phyloP scores from a whole-genome alignment of 2,797 vertebrate species.

The Thaleichthys pacificus region DNA sequence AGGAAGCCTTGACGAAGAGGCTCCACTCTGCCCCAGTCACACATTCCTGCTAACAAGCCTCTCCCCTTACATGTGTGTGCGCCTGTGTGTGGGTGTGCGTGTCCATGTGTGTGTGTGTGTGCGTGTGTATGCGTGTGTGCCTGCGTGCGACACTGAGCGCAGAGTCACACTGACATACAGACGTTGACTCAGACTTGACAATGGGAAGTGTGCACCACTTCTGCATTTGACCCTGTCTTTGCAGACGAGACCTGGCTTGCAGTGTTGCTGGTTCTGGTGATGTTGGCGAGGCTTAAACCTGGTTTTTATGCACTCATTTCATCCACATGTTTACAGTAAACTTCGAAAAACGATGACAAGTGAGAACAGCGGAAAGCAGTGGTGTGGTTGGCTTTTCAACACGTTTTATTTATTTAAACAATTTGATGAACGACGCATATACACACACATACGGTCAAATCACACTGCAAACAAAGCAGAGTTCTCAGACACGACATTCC shows the following conservation, averaged over 20 bases:
- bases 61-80: constrained; percentile 42
- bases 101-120: too few species aligned
- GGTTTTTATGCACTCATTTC: neutral
- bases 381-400: constrained; percentile 22
- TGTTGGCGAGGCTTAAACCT: neutral
- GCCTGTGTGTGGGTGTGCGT: too few species aligned
- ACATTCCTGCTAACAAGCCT: constrained; percentile 52
- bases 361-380: too few species aligned
- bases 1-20: constrained; percentile 38
- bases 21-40: constrained; percentile 43
- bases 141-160: constrained; percentile 24
- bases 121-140: too few species aligned
- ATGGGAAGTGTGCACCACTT: constrained; percentile 54
- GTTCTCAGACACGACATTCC: constrained; percentile 51
- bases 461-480: constrained; percentile 46
- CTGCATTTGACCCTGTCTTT: constrained; percentile 41
- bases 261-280: constrained; percentile 16
- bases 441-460: constrained; percentile 43
- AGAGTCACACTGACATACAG: constrained; percentile 52
- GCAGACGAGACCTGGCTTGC: constrained; percentile 9
- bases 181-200: constrained; percentile 67
- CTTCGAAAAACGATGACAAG: too few species aligned
- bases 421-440: constrained; percentile 17
- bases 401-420: constrained; percentile 5
- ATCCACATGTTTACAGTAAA: neutral